Conservation (phyloP, 2,113 vertebrate species). For the Entelurus aequoreus region DNA sequence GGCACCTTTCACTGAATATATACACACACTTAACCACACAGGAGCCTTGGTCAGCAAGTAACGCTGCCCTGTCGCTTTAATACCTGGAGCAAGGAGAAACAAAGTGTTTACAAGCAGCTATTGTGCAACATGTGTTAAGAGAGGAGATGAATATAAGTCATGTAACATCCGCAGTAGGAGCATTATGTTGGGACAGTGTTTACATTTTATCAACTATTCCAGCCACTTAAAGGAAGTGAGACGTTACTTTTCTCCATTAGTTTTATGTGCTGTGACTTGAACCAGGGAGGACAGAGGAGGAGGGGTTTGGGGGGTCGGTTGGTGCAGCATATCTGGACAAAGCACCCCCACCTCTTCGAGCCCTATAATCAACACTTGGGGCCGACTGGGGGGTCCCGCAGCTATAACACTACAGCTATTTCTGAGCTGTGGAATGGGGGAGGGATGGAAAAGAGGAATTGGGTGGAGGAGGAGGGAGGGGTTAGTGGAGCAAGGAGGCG, state of each 20-base stretch:
- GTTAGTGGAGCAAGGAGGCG: conserved; percentile 7
- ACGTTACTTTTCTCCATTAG: conserved; percentile 32
- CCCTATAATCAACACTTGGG: conserved; percentile 55
- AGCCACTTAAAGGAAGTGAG: conserved; percentile 29
- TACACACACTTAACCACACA: conserved; percentile 16
- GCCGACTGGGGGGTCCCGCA: conserved; percentile 61
- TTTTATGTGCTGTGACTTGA: conserved; percentile 46
- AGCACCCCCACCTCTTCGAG: conserved; percentile 30
- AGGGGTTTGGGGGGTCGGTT: not conserved
- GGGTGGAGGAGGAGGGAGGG: conserved; percentile 31
- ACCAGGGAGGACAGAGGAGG: not conserved
- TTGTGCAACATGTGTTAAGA: conserved; percentile 3
- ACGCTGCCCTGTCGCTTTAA: not conserved
- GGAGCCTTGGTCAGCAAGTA: conserved; percentile 3
- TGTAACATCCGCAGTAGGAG: not conserved
- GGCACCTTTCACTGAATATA: conserved; percentile 33
- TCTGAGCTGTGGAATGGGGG: conserved; percentile 59
- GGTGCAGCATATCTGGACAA: conserved; percentile 42
- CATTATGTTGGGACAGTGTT: conserved; percentile 17
- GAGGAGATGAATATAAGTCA: conserved; percentile 9
- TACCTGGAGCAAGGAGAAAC: conserved; percentile 7
- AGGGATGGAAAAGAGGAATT: conserved; percentile 46
- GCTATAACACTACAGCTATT: conserved; percentile 64
- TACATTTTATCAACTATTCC: conserved; percentile 28
- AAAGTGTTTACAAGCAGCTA: conserved; percentile 1